phyloP scores from a whole-genome alignment of 1,140 invertebrate species.

The Diachasma alloeum region DNA sequence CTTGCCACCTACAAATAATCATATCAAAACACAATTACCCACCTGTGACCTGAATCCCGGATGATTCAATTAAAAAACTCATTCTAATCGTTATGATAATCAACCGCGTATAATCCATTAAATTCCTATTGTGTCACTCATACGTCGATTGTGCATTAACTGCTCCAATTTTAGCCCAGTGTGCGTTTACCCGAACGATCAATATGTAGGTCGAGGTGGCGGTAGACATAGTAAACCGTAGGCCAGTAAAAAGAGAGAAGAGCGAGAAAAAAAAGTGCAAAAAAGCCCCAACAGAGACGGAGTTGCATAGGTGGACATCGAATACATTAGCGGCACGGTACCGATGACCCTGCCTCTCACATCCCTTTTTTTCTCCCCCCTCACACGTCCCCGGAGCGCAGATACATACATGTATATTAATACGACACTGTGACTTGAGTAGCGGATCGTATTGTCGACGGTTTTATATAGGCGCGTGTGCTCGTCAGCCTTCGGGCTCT shows the following conservation, averaged over 20 bases:
- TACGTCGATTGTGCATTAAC: conserved; percentile 1
- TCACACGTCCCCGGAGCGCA: background rate
- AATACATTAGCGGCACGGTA: background rate
- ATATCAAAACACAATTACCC: background rate
- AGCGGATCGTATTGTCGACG: conserved; percentile 1
- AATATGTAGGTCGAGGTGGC: conserved; percentile 27
- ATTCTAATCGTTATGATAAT: background rate
- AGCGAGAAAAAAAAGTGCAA: background rate
- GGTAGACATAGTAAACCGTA: background rate
- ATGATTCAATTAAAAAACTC: background rate
- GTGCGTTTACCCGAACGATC: background rate
- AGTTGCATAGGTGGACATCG: background rate
- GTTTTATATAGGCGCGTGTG: conserved; percentile 16
- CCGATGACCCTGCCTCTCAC: conserved; percentile 12
- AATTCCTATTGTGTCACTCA: background rate
- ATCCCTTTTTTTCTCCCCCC: background rate
- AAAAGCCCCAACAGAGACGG: background rate
- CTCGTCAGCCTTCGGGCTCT: conserved; percentile 32
- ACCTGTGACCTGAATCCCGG: no score
- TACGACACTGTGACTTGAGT: conserved; percentile 2
- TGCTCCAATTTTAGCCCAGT: background rate
- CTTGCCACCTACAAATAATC: no score
- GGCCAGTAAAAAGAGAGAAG: background rate
- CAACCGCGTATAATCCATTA: background rate
- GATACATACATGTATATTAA: conserved; percentile 7